Evolutionary conservation across 1,140 invertebrate genomes (phyloP).

Genomic region (Drosophila arawakana): DNA sequence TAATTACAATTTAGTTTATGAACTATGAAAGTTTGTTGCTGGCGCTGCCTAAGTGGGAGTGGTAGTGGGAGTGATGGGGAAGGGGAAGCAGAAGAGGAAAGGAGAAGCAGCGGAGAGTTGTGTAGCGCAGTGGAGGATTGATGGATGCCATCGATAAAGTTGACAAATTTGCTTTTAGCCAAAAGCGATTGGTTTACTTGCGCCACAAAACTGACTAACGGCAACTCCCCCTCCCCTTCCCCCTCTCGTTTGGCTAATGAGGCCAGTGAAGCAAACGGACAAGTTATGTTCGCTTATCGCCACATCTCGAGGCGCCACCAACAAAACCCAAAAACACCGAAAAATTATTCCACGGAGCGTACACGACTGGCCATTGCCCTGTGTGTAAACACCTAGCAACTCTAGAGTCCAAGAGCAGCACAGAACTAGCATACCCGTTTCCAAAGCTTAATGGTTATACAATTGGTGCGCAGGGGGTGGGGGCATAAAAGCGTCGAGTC

Average conservation of each 20-base stretch:
- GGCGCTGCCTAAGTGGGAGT: too few relatives aligned
- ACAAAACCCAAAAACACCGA: conserved; percentile 7
- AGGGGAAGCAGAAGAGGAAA: too few relatives aligned
- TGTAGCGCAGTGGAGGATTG: conserved; percentile 40
- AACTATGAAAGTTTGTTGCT: conserved; percentile 54
- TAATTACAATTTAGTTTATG: conserved; percentile 82
- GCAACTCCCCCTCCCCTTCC: not conserved
- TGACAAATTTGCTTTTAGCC: conserved; percentile 73
- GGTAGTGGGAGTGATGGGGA: too few relatives aligned
- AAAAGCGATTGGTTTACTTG: conserved; percentile 18
- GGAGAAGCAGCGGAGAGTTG: too few relatives aligned
- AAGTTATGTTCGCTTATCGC: conserved; percentile 31
- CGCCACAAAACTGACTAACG: conserved; percentile 14
- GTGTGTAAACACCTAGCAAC: too few relatives aligned
- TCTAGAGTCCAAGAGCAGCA: too few relatives aligned
- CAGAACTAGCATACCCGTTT: not conserved
- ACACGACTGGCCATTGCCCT: not conserved
- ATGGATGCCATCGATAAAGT: conserved; percentile 71
- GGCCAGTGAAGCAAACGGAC: conserved; percentile 29
- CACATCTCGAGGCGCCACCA: conserved; percentile 36
- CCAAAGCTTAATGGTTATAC: not conserved
- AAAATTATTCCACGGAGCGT: not conserved
- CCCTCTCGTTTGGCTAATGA: conserved; percentile 20
- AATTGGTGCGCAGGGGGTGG: not conserved
- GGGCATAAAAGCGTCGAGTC: conserved; percentile 33